Evolutionary conservation across 2,113 vertebrate genomes (phyloP), one percentile per base, ranked within the genome.

Genomic region (Panthera tigris): DNA sequence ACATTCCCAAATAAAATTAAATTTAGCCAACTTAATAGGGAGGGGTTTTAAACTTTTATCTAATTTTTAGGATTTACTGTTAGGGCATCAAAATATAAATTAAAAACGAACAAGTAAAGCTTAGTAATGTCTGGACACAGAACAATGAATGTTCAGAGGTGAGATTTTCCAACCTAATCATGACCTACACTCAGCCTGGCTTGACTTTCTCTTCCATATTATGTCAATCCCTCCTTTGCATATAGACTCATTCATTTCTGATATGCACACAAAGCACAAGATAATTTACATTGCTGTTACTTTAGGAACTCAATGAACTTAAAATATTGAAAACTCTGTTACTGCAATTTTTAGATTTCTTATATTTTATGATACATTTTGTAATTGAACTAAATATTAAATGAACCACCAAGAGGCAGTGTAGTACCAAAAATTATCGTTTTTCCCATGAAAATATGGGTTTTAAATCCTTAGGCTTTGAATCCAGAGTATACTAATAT

Each of bases 321-420:
- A 81, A 94, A 81, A 16, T 48, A 80, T 48, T 39, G 52, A 90
- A 92, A 92, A 92, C 33, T 10, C 8, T 71, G 27, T 80, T 68
- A 61, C 23, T 29, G 14, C 25, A 93, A 81, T 63, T 61, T 50
- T 73, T 74, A 55, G 19, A 21, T 3, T 85, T 66, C 86, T 86
- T 79, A 39, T 86, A 63, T 90, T 81, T 90, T 65, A 74, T 41
- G 39, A 78, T 73, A 84, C 5, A 57, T 83, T 63, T 61, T 79
- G 0, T 36, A 36, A 74, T 45, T 80, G n/a, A 92, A 65, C 25
- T 84, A 80, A 85, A 69, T 80, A 92, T 94, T 95, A 89, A 79
- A 61, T 76, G 55, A 92, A 89, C 91, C 94, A 94, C 65, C 33
- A 39, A 76, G 94, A 69, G 95, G 71, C 94, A 97, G 88, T 69